Conservation (phyloP, 2,888 invertebrate genomes). For the Volucella inflata region DNA sequence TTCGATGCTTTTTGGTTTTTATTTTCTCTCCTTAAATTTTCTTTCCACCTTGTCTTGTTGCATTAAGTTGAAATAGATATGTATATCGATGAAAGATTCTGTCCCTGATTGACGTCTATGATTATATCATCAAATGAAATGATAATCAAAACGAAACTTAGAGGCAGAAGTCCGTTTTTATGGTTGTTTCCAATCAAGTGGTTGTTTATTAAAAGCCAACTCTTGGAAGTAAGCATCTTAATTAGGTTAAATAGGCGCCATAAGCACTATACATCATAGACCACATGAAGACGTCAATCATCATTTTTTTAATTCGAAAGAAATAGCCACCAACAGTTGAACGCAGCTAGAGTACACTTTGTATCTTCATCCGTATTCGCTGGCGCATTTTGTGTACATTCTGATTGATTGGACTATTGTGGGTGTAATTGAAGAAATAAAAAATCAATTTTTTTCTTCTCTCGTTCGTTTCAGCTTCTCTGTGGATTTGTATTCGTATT, state of each 20-base stretch:
- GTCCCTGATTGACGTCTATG: constrained; percentile 41
- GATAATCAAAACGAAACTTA: constrained; percentile 41
- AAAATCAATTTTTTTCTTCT: no score
- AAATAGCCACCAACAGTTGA: neutral
- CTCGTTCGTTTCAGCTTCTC: no score
- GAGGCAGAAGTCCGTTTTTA: constrained; percentile 23
- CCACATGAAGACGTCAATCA: constrained; percentile 69
- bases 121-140: constrained; percentile 63
- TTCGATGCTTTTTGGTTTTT: neutral
- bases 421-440: no score
- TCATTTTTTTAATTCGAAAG: constrained; percentile 47
- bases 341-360: neutral
- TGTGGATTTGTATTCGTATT: no score
- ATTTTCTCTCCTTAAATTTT: constrained; percentile 4
- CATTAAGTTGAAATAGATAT: constrained; percentile 42
- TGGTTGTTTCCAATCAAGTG: constrained; percentile 29
- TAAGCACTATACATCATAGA: constrained; percentile 44
- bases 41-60: constrained; percentile 4
- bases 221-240: constrained; percentile 49
- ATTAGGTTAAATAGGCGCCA: constrained; percentile 73
- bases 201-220: constrained; percentile 29
- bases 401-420: no score
- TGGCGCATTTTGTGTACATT: neutral
- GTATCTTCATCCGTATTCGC: neutral
- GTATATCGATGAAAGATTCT: constrained; percentile 59